These are phyloP conservation scores for Ramphastos sulfuratus DNA, from an alignment of 2,113 vertebrate species.

Conservation along the genomic window DNA sequence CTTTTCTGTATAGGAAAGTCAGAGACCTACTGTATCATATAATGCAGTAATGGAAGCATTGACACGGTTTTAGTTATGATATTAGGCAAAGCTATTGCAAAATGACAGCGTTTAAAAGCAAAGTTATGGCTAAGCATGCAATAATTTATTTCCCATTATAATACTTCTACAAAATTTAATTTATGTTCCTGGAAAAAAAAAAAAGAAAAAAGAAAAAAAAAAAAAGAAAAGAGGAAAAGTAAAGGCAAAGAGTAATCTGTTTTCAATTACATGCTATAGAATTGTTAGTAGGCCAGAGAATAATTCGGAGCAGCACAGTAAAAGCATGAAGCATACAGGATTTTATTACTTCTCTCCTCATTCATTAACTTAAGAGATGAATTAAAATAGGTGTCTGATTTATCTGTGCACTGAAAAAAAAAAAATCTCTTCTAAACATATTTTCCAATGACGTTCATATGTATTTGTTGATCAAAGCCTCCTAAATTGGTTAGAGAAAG, in stretches of 20 bases:
- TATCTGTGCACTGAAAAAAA: not conserved
- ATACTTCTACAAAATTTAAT: not conserved
- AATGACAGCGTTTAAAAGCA: not conserved
- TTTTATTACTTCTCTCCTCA: conserved; percentile 62
- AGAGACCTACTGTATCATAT: not conserved
- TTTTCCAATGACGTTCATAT: not conserved
- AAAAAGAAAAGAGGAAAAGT: not conserved
- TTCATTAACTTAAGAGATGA: conserved; percentile 41
- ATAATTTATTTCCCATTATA: conserved; percentile 18
- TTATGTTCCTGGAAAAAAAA: not conserved
- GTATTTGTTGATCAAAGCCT: not conserved
- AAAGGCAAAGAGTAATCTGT: conserved; percentile 48
- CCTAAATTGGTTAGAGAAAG: not conserved
- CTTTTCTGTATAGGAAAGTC: not conserved
- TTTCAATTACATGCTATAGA: conserved; percentile 71
- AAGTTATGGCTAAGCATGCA: not conserved
- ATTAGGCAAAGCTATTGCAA: not conserved
- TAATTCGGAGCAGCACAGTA: conserved; percentile 54
- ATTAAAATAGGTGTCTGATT: conserved; percentile 18
- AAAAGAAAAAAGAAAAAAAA: not conserved
- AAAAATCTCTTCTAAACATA: not conserved
- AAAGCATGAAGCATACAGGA: not conserved
- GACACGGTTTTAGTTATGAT: not conserved
- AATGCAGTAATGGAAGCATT: not conserved
- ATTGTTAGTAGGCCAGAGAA: conserved; percentile 71